Evolutionary conservation across 2,113 vertebrate species (phyloP), one percentile per base, ranked within the genome.

Genomic region (Cromileptes altivelis): DNA sequence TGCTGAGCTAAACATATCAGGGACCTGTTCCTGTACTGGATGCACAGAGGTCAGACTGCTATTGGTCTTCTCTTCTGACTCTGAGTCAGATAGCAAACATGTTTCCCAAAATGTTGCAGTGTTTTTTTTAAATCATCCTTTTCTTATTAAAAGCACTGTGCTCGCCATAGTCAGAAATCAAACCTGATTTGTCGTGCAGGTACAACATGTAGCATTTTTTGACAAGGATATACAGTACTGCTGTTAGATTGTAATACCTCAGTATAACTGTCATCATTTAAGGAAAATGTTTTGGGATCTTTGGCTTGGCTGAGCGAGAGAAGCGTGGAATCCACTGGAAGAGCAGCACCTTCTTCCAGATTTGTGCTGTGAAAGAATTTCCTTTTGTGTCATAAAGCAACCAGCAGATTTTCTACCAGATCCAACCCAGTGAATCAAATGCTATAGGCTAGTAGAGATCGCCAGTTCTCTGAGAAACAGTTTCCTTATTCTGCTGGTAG

Each of bases 371-470:
- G 3, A 30, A 69, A n/a, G 60, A 1, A 71, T 84, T 78, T 78
- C 47, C 42, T 50, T 81, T 81, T 62, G 61, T 87, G 78, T 78
- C 60, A 75, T 60, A n/a, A 45, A 83, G 0, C 40, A 90, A 75
- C 84, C 80, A 83, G 76, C 84, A 84, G 27, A 82, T 70, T 85
- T 85, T 80, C 37, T 87, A 82, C 58, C 15, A 37, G 73, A 85
- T 42, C 30, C 0, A 75, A 62, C 58, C 63, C 21, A 80, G 45
- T 69, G 62, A 71, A 0, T 65, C 11, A 40, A 2, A 70, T 23
- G 37, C 3, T 14, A 13, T 33, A 45, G 25, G 67, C 67, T 45
- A 18, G 15, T 33, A 63, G 58, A 74, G n/a, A 15, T 49, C 53
- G 45, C 65, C 19, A 37, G 27, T 33, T 52, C 45, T 63, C 5